Evolutionary conservation across 2,888 invertebrate genomes (phyloP), one percentile per base, ranked within the genome.

Genomic region (Habrosyne pyritoides): DNA sequence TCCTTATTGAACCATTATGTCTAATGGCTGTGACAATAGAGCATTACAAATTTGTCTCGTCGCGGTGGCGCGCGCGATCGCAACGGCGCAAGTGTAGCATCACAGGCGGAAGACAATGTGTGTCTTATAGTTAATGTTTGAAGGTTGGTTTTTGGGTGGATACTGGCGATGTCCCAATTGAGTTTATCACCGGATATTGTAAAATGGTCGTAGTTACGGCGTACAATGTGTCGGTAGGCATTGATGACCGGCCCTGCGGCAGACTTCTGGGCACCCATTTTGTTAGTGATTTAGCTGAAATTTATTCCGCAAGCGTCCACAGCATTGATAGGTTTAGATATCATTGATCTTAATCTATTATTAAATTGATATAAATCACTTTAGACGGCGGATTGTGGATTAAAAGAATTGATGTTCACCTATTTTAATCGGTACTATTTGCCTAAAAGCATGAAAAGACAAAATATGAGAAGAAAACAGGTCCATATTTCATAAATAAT

Each of bases 131-230:
- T 67, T 67, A 63, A 54, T 57, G 63, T 10, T 33, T 55, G 65
- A 87, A 79, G 81, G 88, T 80, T 66, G 72, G 63, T 64, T 80
- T 80, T 84, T 24, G 69, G 60, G 52, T 67, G 63, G 56, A 64
- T 64, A 56, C 58, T 56, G 69, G 67, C 71, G 70, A 71, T 75
- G 78, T 77, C 70, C 81, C 87, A 88, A 89, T 90, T 89, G 90
- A 87, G 86, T 88, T 88, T 87, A 89, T 86, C 81, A 78, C 86
- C 88, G 91, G 91, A 91, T 90, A 91, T 90, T 87, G 88, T 89
- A 86, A 89, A 89, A 89, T 89, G 86, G 87, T 86, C 76, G 83
- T 80, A 79, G 86, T 86, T 87, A 80, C 77, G 73, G 63, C 72
- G 73, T 60, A 82, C 83, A 81, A 82, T 84, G 81, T 84, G 84